Base-by-base conservation (phyloP, 2,113 vertebrate genomes). In the Scopus umbretta region DNA sequence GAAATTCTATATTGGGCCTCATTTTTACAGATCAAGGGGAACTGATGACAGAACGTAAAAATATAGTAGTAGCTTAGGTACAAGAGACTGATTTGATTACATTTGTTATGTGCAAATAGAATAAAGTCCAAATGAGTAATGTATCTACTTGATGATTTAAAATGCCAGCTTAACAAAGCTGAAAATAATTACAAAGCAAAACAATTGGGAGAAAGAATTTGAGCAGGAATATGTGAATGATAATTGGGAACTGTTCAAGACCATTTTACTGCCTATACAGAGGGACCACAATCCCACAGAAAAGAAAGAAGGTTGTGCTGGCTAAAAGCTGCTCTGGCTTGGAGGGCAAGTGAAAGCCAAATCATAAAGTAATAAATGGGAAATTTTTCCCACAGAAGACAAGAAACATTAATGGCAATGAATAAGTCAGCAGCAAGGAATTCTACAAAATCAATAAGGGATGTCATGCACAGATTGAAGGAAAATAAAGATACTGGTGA, bases 21-120 rank as follows among this genome's bases (percentile, higher is more conserved):
- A 88, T 97, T 97, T 93, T 95, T 93, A 87, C 95, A 97, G 96
- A 96, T 96, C 95, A 97, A 95, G 96, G 85, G 59, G 55, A 97
- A 67, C 92, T 93, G 95, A 97, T 97, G 96, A 97, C 96, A 96
- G 96, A 93, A 96, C 82, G 95, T 96, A 88, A 96, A 96, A 96
- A 97, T 96, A 95, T 96, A 95, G 96, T 94, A 95, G 94, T 93
- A 95, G 94, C 96, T 97, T 95, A 96, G 96, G 96, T 96, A 96
- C 88, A 86, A 92, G 94, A 93, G 96, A 59, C 88, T 94, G 92
- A 96, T 96, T 97, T 96, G 95, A 97, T 97, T 96, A 97, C 95
- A 94, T 93, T 96, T 95, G 96, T 96, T 96, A 97, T 93, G 96
- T 97, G 96, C 96, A 97, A 97, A 97, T 88, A 96, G 96, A 96